Evolutionary conservation across 1,140 invertebrate genomes (phyloP).

Genomic region (Steinernema feltiae): DNA sequence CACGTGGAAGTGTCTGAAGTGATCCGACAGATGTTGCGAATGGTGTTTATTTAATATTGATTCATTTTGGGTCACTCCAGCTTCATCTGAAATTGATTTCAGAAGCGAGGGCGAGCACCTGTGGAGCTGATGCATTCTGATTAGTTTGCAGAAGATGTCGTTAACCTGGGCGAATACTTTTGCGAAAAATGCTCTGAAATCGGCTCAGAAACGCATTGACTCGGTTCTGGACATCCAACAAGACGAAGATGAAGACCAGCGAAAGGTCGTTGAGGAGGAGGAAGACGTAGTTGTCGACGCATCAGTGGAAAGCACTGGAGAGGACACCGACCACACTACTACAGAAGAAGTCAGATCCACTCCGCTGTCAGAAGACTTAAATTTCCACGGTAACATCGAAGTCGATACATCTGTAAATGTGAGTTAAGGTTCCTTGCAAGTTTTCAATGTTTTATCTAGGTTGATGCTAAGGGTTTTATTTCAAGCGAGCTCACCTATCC

Average conservation of each 20-base stretch:
- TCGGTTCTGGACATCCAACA: conserved; percentile 46
- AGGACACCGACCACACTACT: neutral
- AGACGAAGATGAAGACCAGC: conserved; percentile 31
- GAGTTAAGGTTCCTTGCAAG: neutral
- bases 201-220: conserved; percentile 45
- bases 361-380: too few species aligned
- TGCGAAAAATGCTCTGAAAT: conserved; percentile 45
- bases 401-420: neutral
- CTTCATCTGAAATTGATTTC: too few species aligned
- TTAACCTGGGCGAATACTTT: conserved; percentile 49
- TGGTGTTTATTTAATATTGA: too few species aligned
- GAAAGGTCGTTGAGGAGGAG: conserved; percentile 17
- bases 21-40: too few species aligned
- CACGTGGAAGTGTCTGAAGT: too few species aligned
- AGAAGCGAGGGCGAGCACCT: too few species aligned
- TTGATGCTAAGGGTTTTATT: neutral
- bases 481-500: neutral
- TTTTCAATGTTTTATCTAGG: neutral
- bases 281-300: neutral
- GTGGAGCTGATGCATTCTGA: too few species aligned
- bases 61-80: too few species aligned
- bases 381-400: neutral
- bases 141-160: conserved; percentile 29
- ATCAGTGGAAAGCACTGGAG: conserved; percentile 20
- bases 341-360: neutral